These are phyloP conservation scores for Nephrocerus scutellatus DNA, from an alignment of 2,888 invertebrate species.

Conservation along the genomic window DNA sequence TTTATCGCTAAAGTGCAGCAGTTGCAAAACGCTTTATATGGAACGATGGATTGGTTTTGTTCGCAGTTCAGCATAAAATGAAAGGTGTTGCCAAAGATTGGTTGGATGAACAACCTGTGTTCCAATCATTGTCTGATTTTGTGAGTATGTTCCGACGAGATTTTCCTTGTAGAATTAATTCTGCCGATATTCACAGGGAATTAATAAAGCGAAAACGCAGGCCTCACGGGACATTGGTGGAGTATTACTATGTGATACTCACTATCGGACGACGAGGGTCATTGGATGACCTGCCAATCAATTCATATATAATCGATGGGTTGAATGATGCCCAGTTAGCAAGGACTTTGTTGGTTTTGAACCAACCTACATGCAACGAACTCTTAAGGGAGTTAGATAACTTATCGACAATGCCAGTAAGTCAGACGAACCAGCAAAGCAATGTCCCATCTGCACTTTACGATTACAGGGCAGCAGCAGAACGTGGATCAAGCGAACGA, in stretches of 20 bases:
- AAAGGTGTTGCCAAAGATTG: slow-evolving; percentile 8
- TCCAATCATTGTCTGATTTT: slow-evolving; percentile 7
- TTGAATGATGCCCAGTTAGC: slow-evolving; percentile 18
- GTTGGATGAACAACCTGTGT: slow-evolving; percentile 10
- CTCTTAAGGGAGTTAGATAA: slow-evolving; percentile 17
- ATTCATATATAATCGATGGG: slow-evolving; percentile 19
- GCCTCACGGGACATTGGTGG: slow-evolving; percentile 9
- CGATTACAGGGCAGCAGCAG: too few relatives aligned
- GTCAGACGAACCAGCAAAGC: too few relatives aligned
- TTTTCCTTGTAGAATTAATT: slow-evolving; percentile 12
- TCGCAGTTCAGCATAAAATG: slow-evolving; percentile 9
- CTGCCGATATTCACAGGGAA: slow-evolving; percentile 15
- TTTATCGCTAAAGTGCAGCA: slow-evolving; percentile 6
- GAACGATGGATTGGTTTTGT: slow-evolving; percentile 6
- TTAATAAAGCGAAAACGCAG: slow-evolving; percentile 11
- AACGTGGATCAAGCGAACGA: too few relatives aligned
- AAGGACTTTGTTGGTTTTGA: slow-evolving; percentile 16
- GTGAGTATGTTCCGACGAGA: background rate
- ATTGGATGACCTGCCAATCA: slow-evolving; percentile 19
- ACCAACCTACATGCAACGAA: slow-evolving; percentile 13
- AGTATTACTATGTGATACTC: slow-evolving; percentile 22
- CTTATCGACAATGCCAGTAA: slow-evolving; percentile 3
- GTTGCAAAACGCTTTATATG: slow-evolving; percentile 2
- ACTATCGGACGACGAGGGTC: slow-evolving; percentile 15
- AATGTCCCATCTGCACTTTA: too few relatives aligned